A percentile compares a stretch with the other conserved stretches of the same genome.
Evolutionary conservation across 1,140 invertebrate species (phyloP).

Genomic region (Coenobita brevimanus): DNA sequence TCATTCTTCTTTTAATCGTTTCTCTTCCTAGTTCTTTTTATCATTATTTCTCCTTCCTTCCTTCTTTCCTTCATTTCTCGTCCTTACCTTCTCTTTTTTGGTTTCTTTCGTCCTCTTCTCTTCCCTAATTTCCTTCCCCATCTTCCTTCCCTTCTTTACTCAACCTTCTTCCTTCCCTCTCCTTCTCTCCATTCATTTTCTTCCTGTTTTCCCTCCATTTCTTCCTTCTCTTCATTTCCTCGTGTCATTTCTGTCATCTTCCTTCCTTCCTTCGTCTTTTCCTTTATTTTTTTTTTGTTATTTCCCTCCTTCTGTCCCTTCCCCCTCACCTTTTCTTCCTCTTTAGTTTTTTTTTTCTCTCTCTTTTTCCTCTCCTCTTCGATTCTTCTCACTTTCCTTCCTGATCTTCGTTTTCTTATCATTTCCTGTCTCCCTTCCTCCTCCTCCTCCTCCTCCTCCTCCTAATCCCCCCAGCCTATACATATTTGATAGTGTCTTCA

Average conservation of each 20-base stretch:
- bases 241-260: not conserved
- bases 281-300: not conserved
- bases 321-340: not conserved
- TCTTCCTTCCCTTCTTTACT: not conserved
- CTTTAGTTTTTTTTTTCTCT: not conserved
- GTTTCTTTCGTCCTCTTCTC: too few species aligned
- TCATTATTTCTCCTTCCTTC: too few species aligned
- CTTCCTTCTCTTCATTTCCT: not conserved
- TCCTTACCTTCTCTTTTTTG: too few species aligned
- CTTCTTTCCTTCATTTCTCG: too few species aligned
- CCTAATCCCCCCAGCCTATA: not conserved
- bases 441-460: not conserved
- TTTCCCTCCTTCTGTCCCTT: not conserved
- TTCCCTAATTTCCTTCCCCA: too few species aligned
- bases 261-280: not conserved
- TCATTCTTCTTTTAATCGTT: too few species aligned
- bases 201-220: not conserved
- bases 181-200: not conserved
- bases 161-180: too few species aligned
- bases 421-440: not conserved
- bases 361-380: conserved; percentile 1
- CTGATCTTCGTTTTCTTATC: not conserved
- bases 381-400: not conserved
- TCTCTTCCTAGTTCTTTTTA: too few species aligned
- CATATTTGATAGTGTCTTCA: not conserved